Evolutionary conservation across 2,888 invertebrate genomes (phyloP).

Genomic region (Calameuta idolon): DNA sequence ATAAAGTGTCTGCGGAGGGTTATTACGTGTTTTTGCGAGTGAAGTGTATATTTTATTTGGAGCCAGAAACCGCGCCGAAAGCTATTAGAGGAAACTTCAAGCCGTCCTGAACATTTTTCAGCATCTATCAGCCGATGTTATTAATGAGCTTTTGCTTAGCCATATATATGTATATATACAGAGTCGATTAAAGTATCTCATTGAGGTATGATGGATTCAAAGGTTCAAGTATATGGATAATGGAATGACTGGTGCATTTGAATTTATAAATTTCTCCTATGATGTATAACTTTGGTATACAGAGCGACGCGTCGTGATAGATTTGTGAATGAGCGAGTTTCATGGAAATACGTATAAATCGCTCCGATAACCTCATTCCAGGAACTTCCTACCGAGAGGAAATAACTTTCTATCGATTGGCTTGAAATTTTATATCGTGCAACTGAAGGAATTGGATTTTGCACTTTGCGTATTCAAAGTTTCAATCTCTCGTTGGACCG

Average conservation of each 20-base stretch:
- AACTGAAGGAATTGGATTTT: constrained; percentile 39
- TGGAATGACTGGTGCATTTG: no score
- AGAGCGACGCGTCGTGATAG: no score
- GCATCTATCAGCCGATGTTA: not conserved
- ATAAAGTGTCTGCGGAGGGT: constrained; percentile 16
- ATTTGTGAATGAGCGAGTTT: no score
- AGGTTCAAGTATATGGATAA: no score
- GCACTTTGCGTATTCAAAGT: constrained; percentile 43
- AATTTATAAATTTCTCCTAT: no score
- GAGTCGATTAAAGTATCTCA: no score
- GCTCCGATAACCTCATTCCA: constrained; percentile 15
- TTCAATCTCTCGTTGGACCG: constrained; percentile 38
- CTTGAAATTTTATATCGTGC: constrained; percentile 37
- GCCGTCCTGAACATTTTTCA: not conserved
- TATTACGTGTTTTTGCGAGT: constrained; percentile 13
- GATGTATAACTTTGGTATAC: no score
- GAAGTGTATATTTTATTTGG: constrained; percentile 18
- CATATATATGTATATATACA: not conserved
- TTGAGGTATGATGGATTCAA: no score
- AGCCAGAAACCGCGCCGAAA: not conserved
- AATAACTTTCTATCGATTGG: constrained; percentile 44
- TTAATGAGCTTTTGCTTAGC: not conserved
- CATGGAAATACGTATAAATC: constrained; percentile 2
- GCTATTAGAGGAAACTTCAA: constrained; percentile 2
- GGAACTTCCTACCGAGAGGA: constrained; percentile 34